Evolutionary conservation across 2,888 invertebrate genomes (phyloP).

Genomic region (Agrilus biguttatus): DNA sequence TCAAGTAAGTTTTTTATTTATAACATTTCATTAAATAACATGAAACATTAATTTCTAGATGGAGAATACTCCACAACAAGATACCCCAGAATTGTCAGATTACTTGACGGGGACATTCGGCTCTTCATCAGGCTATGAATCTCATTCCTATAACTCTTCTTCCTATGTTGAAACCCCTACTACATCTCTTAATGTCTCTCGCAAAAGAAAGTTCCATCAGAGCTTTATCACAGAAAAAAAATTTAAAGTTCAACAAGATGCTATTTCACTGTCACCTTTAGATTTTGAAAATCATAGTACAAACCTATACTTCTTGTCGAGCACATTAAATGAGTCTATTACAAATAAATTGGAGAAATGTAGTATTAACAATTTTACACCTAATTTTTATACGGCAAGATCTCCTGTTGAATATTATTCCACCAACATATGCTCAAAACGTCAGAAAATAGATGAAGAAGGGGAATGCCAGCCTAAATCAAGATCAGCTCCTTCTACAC

Average conservation of each 20-base stretch:
- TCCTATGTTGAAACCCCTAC: conserved; percentile 8
- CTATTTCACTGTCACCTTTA: conserved; percentile 2
- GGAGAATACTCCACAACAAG: conserved; percentile 4
- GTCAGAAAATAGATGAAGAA: conserved; percentile 3
- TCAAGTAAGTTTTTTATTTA: too few species aligned
- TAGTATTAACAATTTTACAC: conserved; percentile 10
- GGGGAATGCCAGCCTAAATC: conserved; percentile 5
- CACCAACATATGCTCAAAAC: conserved; percentile 3
- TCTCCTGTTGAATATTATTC: conserved; percentile 2
- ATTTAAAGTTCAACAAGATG: neutral
- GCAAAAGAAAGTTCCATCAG: conserved; percentile 18
- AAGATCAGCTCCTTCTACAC: conserved; percentile 8
- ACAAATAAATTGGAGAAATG: conserved; percentile 20
- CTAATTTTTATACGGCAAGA: conserved; percentile 9
- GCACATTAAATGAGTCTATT: conserved; percentile 24
- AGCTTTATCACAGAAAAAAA: neutral
- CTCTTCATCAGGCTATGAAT: conserved; percentile 1
- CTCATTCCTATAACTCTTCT: conserved; percentile 1
- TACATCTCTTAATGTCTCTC: conserved; percentile 8
- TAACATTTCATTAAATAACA: too few species aligned
- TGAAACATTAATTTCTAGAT: conserved; percentile 3
- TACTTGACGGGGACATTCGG: conserved; percentile 7
- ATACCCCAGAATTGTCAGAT: conserved; percentile 10
- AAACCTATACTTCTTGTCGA: conserved; percentile 17
- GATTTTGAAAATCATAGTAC: conserved; percentile 1